Evolutionary conservation across 2,888 invertebrate species (phyloP).

Genomic region (Pecten maximus): DNA sequence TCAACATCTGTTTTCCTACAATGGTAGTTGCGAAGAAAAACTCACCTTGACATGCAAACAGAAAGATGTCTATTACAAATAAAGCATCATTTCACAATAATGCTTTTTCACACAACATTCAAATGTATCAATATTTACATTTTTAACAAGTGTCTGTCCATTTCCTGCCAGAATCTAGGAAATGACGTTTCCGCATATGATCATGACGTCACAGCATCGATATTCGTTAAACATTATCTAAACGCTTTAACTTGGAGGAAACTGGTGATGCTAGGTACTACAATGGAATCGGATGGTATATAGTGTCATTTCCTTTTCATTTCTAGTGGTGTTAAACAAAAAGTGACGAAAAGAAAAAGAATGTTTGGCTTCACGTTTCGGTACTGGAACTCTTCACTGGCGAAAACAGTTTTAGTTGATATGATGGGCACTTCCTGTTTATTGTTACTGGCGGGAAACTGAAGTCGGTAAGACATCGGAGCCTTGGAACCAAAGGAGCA

Average conservation of each 20-base stretch:
- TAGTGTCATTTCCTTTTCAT: not conserved
- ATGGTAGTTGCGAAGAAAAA: not conserved
- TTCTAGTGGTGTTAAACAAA: not conserved
- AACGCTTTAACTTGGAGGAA: not conserved
- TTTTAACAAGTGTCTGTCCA: constrained; percentile 35
- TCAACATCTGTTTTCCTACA: not conserved
- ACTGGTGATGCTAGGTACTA: not conserved
- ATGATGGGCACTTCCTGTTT: constrained; percentile 46
- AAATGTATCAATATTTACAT: constrained; percentile 28
- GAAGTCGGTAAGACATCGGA: not conserved
- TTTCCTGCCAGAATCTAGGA: constrained; percentile 52
- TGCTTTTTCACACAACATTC: not conserved
- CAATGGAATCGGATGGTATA: not conserved
- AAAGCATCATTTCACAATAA: constrained; percentile 11
- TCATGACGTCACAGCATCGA: constrained; percentile 64
- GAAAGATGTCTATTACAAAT: not conserved
- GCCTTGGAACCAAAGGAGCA: not conserved
- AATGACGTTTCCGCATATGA: constrained; percentile 65
- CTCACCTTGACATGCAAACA: constrained; percentile 23
- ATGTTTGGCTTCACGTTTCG: not conserved
- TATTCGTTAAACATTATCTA: not conserved
- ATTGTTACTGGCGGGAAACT: constrained; percentile 56
- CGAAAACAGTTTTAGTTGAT: not conserved
- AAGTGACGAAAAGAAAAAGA: not conserved
- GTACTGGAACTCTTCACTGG: not conserved